Conservation (phyloP, 2,797 vertebrate genomes). For the Anguilla megastoma region DNA sequence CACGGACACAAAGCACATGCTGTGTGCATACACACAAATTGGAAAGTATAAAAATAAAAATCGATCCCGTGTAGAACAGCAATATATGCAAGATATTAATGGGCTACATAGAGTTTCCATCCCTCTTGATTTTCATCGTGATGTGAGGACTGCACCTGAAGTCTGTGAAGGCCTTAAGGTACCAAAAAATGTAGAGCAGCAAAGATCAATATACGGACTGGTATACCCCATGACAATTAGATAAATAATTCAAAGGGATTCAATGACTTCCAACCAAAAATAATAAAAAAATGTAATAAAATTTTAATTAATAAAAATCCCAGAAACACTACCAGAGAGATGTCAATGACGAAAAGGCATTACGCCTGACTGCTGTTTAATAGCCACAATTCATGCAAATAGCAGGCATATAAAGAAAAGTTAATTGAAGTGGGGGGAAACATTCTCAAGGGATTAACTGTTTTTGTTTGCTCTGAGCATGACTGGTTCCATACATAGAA, state of each 20-base stretch:
- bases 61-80: not conserved
- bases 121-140: not conserved
- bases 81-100: not conserved
- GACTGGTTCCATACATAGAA: not conserved
- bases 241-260: not conserved
- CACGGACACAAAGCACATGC: not conserved
- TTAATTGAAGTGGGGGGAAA: not conserved
- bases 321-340: not conserved
- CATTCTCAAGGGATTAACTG: not conserved
- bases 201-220: not conserved
- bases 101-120: not conserved
- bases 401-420: not conserved
- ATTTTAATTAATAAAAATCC: not conserved
- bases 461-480: not conserved
- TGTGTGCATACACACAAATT: not conserved
- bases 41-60: slow-evolving; percentile 15
- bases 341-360: not conserved
- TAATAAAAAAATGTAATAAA: not conserved
- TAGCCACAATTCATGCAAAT: slow-evolving; percentile 12
- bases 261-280: not conserved
- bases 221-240: not conserved
- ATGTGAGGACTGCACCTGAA: not conserved
- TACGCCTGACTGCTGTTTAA: not conserved
- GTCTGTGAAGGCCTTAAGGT: not conserved
- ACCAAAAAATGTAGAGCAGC: not conserved